phyloP scores from a whole-genome alignment of 1,140 invertebrate species.

The Drosophila rufa region DNA sequence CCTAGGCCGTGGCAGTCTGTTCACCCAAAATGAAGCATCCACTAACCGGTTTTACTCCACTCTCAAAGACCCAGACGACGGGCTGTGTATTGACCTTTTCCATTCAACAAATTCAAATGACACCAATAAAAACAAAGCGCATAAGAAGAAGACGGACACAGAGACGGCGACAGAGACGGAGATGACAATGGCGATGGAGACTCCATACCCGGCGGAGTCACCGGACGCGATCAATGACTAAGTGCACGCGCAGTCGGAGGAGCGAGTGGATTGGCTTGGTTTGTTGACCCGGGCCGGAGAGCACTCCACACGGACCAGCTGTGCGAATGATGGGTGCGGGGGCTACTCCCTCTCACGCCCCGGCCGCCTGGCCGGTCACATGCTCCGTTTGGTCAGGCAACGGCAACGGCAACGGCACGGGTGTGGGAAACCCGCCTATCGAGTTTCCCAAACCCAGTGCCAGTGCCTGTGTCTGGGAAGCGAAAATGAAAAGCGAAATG shows the following conservation, averaged over 20 bases:
- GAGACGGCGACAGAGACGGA: conserved; percentile 21
- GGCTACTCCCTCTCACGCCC: conserved; percentile 3
- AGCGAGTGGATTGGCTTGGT: conserved; percentile 69
- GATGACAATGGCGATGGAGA: conserved; percentile 11
- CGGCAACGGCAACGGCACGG: not conserved
- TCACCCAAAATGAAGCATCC: conserved; percentile 34
- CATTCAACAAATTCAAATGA: conserved; percentile 70
- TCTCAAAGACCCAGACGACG: conserved; percentile 7
- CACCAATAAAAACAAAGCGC: conserved; percentile 67
- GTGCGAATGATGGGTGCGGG: conserved; percentile 10
- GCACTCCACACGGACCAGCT: conserved; percentile 33
- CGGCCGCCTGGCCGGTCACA: conserved; percentile 38
- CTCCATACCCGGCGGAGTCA: conserved; percentile 41
- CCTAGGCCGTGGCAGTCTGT: conserved; percentile 28
- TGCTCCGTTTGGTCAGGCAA: conserved; percentile 29
- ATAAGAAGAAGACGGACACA: conserved; percentile 6
- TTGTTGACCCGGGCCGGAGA: conserved; percentile 67
- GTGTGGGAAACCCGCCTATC: conserved; percentile 51
- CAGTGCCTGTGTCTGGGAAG: conserved; percentile 4
- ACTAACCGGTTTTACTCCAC: conserved; percentile 61
- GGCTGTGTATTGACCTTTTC: conserved; percentile 69
- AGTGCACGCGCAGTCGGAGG: conserved; percentile 38
- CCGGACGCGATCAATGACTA: conserved; percentile 75
- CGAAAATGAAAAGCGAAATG: conserved; percentile 75
- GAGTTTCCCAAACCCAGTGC: conserved; percentile 18